These are phyloP conservation scores for Athripsodes cinereus DNA, from an alignment of 2,888 invertebrate species.

Conservation along the genomic window DNA sequence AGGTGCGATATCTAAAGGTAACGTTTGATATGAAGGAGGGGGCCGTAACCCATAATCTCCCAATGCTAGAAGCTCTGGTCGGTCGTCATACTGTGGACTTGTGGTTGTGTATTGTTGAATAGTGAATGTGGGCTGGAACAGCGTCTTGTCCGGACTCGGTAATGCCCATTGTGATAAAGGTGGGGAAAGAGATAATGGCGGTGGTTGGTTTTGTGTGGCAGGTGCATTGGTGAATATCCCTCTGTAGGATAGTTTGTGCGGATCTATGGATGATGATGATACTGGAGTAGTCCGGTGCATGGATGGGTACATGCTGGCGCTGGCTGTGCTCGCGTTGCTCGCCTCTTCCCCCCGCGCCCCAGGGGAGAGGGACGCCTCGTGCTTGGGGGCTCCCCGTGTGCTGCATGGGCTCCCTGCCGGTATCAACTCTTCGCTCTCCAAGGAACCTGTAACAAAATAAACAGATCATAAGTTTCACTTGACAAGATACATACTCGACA, in stretches of 20 bases:
- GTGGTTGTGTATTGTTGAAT: constrained; percentile 47
- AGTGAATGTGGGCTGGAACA: constrained; percentile 51
- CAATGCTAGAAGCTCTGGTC: constrained; percentile 49
- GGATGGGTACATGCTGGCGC: constrained; percentile 55
- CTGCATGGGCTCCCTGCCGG: constrained; percentile 48
- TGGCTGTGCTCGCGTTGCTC: constrained; percentile 61
- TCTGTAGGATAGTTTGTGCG: constrained; percentile 56
- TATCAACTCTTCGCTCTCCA: constrained; percentile 73
- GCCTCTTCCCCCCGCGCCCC: constrained; percentile 68
- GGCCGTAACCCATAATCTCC: constrained; percentile 36
- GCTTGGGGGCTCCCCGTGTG: constrained; percentile 50
- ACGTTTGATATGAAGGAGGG: constrained; percentile 41
- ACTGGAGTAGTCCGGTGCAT: constrained; percentile 41
- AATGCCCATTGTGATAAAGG: constrained; percentile 67
- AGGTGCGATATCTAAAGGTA: constrained; percentile 40
- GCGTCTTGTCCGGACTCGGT: constrained; percentile 60
- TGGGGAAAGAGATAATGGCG: constrained; percentile 48
- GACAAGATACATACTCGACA: too few relatives aligned
- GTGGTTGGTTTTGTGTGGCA: constrained; percentile 39
- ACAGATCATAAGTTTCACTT: too few relatives aligned
- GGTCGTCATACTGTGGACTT: constrained; percentile 63
- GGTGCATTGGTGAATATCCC: constrained; percentile 66
- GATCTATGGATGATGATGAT: constrained; percentile 45
- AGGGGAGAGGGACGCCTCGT: constrained; percentile 60
- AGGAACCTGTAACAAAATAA: constrained; percentile 58